Conservation (phyloP, 2,888 invertebrate species). For the Tachina grossa region DNA sequence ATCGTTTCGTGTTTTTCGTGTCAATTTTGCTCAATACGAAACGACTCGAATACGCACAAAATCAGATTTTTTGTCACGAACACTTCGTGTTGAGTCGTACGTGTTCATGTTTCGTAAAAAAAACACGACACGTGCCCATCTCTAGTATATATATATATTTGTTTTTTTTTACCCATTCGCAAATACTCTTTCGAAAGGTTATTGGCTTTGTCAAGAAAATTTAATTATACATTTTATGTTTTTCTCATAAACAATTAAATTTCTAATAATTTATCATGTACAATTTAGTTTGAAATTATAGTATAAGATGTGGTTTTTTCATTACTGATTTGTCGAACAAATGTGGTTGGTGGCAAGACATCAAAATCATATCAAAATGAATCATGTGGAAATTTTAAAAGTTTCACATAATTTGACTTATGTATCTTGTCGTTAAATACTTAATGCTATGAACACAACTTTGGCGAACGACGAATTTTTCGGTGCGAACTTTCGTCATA, state of each 20-base stretch:
- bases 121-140: too few relatives aligned
- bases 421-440: conserved; percentile 20
- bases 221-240: conserved; percentile 34
- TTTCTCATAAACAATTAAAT: conserved; percentile 40
- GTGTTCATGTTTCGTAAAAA: too few relatives aligned
- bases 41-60: too few relatives aligned
- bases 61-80: too few relatives aligned
- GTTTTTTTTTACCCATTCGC: neutral
- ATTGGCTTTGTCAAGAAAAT: conserved; percentile 58
- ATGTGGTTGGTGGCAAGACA: conserved; percentile 2
- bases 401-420: conserved; percentile 23
- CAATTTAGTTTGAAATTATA: conserved; percentile 15
- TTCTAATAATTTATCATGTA: conserved; percentile 42
- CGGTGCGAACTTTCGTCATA: too few relatives aligned
- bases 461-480: too few relatives aligned
- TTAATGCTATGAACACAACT: too few relatives aligned
- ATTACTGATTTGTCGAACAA: conserved; percentile 5
- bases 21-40: too few relatives aligned
- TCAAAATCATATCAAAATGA: conserved; percentile 33
- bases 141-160: neutral
- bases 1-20: too few relatives aligned
- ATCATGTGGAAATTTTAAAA: conserved; percentile 43
- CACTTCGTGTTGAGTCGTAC: too few relatives aligned
- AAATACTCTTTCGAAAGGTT: conserved; percentile 42
- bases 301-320: conserved; percentile 19